Conservation (phyloP, 2,113 vertebrate species). For the Semicossyphus pulcher region DNA sequence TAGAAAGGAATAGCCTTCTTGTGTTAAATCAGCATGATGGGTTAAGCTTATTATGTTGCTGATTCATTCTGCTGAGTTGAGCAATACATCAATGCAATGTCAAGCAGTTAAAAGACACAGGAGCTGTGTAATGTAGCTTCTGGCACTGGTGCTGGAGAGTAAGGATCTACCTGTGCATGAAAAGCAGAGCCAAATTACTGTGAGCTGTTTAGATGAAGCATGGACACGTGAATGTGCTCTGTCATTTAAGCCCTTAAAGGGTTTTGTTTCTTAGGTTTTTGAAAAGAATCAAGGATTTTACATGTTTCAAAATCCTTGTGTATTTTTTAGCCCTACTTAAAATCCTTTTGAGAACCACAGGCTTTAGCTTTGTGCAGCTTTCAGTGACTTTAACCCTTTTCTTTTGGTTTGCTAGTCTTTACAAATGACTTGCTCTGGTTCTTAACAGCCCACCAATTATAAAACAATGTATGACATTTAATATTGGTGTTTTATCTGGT, state of each 20-base stretch:
- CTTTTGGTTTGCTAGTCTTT: neutral
- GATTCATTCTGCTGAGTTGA: conserved; percentile 35
- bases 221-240: neutral
- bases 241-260: too few species aligned
- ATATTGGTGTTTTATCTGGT: neutral
- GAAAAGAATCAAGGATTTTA: too few species aligned
- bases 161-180: neutral
- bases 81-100: conserved; percentile 27
- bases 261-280: too few species aligned
- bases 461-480: too few species aligned
- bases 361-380: neutral
- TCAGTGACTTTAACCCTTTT: neutral
- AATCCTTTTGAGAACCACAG: neutral
- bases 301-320: too few species aligned
- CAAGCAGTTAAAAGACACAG: conserved; percentile 18
- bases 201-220: neutral
- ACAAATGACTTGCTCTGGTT: neutral
- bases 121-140: conserved; percentile 15
- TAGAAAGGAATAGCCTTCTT: neutral
- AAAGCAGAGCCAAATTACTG: neutral
- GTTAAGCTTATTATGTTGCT: conserved; percentile 1
- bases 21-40: conserved; percentile 28
- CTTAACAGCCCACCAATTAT: neutral
- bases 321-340: neutral
- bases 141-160: conserved; percentile 1